A percentile compares a stretch with the other conserved stretches of the same genome.
These are phyloP conservation scores for Agriotes lineatus DNA, from an alignment of 2,888 invertebrate genomes.

Conservation along the genomic window DNA sequence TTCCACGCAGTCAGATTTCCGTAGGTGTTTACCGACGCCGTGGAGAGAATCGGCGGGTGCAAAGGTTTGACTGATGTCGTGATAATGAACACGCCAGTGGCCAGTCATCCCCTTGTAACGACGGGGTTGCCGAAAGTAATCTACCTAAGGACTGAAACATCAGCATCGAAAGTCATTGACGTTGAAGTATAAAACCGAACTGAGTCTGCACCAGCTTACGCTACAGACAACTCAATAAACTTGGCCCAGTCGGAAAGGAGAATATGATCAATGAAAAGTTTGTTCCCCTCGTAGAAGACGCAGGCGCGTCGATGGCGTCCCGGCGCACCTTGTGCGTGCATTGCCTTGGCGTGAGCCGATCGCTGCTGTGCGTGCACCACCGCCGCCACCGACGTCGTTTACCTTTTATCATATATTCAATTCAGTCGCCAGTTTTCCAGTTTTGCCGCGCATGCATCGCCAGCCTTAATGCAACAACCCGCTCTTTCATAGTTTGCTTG, in stretches of 20 bases:
- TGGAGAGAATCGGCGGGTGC: constrained; percentile 35
- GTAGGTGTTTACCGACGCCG: constrained; percentile 32
- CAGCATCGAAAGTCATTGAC: constrained; percentile 12
- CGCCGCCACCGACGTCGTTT: constrained; percentile 43
- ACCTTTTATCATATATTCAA: constrained; percentile 49
- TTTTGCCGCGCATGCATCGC: constrained; percentile 24
- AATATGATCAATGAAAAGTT: constrained; percentile 59
- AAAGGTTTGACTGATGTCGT: constrained; percentile 42
- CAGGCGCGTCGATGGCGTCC: constrained; percentile 51
- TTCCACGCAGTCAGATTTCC: not conserved
- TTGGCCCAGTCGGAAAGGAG: constrained; percentile 50
- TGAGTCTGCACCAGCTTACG: constrained; percentile 19
- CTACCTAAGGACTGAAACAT: not conserved
- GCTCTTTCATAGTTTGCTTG: constrained; percentile 2
- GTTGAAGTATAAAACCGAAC: constrained; percentile 1
- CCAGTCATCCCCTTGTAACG: not conserved
- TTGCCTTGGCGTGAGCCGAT: constrained; percentile 50
- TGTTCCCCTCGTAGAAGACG: constrained; percentile 53
- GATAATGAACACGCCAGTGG: constrained; percentile 36
- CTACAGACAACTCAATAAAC: constrained; percentile 50
- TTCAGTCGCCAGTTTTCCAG: constrained; percentile 38
- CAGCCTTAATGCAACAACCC: constrained; percentile 2
- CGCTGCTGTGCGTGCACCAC: constrained; percentile 39
- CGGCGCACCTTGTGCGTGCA: constrained; percentile 52
- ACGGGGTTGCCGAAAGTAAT: not conserved